A percentile compares a stretch with the other conserved stretches of the same genome.
Conservation (phyloP, 2,888 invertebrate genomes). For the Synanthedon myopaeformis region DNA sequence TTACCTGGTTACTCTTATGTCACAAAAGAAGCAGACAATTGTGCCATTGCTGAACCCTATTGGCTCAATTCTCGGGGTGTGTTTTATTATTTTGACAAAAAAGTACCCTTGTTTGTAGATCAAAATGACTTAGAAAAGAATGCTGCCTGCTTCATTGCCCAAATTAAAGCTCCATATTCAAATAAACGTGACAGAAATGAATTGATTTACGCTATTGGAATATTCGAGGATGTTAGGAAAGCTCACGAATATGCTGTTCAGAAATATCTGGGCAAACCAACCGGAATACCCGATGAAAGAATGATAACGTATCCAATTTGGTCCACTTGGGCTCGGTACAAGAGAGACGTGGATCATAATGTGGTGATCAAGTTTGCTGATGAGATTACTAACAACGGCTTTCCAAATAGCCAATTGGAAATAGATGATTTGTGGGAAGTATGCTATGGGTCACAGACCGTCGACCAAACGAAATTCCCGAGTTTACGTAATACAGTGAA, state of each 20-base stretch:
- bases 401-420: conserved; percentile 68
- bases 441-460: conserved; percentile 71
- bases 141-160: conserved; percentile 63
- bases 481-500: conserved; percentile 60
- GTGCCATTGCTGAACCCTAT: conserved; percentile 72
- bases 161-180: conserved; percentile 59
- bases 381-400: conserved; percentile 58
- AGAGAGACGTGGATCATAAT: conserved; percentile 61
- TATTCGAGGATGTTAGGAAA: conserved; percentile 64
- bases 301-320: conserved; percentile 74
- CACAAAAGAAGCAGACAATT: conserved; percentile 68
- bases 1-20: conserved; percentile 67
- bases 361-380: conserved; percentile 61
- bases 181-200: conserved; percentile 41
- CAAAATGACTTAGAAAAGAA: conserved; percentile 64
- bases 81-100: conserved; percentile 72
- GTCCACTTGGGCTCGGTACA: conserved; percentile 76
- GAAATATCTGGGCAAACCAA: conserved; percentile 71
- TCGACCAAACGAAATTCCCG: conserved; percentile 65
- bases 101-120: conserved; percentile 75
- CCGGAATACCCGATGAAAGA: conserved; percentile 62
- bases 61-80: conserved; percentile 77
- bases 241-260: conserved; percentile 73
- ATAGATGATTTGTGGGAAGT: conserved; percentile 77
- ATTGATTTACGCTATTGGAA: conserved; percentile 73